These are phyloP conservation scores for Augiades crinisus DNA, from an alignment of 2,888 invertebrate genomes.

Conservation along the genomic window DNA sequence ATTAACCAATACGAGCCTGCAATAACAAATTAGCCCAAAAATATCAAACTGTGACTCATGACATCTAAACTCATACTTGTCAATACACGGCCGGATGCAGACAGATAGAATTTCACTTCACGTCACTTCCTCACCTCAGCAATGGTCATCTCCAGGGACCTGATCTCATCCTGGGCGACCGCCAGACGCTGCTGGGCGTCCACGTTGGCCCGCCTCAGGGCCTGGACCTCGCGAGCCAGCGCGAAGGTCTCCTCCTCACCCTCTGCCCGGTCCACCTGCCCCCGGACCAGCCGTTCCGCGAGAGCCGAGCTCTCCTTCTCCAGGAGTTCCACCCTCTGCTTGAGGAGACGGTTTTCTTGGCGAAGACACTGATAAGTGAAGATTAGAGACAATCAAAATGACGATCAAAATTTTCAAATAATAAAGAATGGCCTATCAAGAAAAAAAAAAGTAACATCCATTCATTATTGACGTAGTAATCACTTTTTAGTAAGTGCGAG, in stretches of 20 bases:
- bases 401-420: no score
- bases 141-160: constrained; percentile 88
- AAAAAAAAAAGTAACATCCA: no score
- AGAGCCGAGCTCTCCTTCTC: constrained; percentile 97
- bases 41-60: no score
- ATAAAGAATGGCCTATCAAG: no score
- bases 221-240: constrained; percentile 93
- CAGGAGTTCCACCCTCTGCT: constrained; percentile 96
- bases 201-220: constrained; percentile 91
- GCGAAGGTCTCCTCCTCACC: constrained; percentile 95
- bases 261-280: constrained; percentile 96
- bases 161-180: constrained; percentile 94
- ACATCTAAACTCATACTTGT: no score
- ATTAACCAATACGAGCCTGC: no score
- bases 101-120: no score
- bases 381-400: background rate
- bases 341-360: constrained; percentile 97
- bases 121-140: constrained; percentile 72
- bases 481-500: no score
- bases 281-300: constrained; percentile 95
- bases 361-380: constrained; percentile 78
- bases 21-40: no score
- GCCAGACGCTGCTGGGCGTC: constrained; percentile 95
- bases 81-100: no score
- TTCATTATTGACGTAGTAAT: no score